phyloP scores from a whole-genome alignment of 2,113 vertebrate species.

The Panthera uncia region DNA sequence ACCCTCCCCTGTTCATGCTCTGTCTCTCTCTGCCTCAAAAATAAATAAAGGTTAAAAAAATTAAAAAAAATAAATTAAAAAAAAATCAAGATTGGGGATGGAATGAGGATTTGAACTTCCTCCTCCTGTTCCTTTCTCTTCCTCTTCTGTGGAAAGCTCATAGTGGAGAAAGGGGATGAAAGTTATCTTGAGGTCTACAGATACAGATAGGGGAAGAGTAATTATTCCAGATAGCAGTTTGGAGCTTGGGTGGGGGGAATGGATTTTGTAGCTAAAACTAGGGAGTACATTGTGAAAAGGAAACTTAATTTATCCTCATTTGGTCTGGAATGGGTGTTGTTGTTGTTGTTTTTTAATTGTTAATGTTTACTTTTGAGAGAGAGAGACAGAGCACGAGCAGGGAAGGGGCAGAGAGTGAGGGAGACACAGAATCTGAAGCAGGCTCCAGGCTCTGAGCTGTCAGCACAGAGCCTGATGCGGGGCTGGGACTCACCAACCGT shows the following conservation, averaged over 20 bases:
- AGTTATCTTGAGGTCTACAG: not conserved
- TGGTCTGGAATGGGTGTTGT: not conserved
- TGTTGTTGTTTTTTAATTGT: not conserved
- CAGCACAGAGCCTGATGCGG: too few relatives aligned
- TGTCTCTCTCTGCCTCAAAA: too few relatives aligned
- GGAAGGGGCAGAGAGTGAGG: too few relatives aligned
- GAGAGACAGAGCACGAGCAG: too few relatives aligned
- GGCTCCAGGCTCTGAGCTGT: too few relatives aligned
- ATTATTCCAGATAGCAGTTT: not conserved
- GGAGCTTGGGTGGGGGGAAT: not conserved
- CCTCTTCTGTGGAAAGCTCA: not conserved
- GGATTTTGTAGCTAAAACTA: slow-evolving; percentile 36
- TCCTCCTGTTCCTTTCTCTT: not conserved
- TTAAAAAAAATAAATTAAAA: not conserved
- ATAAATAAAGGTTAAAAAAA: too few relatives aligned
- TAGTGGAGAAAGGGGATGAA: not conserved
- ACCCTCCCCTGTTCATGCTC: too few relatives aligned
- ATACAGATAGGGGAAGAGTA: not conserved
- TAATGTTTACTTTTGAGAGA: too few relatives aligned
- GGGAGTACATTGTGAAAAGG: slow-evolving; percentile 14
- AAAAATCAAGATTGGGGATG: not conserved
- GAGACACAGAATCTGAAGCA: too few relatives aligned
- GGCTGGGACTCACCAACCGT: too few relatives aligned
- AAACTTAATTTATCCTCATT: slow-evolving; percentile 43
- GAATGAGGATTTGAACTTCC: not conserved